Evolutionary conservation across 1,140 invertebrate genomes (phyloP).

Genomic region (Drosophila subpulchrella): DNA sequence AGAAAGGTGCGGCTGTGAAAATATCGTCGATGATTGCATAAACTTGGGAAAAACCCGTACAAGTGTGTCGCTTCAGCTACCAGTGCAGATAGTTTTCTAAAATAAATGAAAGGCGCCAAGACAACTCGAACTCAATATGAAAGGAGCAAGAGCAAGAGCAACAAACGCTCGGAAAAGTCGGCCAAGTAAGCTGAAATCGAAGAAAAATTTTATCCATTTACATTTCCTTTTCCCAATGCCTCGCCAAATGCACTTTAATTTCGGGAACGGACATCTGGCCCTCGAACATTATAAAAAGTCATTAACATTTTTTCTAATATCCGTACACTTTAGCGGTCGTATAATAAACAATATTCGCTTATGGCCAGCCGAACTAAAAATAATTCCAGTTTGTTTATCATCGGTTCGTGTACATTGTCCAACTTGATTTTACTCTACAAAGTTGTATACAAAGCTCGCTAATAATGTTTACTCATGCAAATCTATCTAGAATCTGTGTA

Average conservation of each 20-base stretch:
- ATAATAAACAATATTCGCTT: conserved; percentile 66
- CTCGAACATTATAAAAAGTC: conserved; percentile 65
- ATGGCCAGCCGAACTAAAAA: conserved; percentile 53
- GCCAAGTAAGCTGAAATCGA: conserved; percentile 65
- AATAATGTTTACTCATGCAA: conserved; percentile 57
- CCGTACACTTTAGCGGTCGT: conserved; percentile 71
- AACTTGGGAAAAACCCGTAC: conserved; percentile 12
- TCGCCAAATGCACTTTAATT: conserved; percentile 19
- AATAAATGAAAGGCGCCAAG: conserved; percentile 78
- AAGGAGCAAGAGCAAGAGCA: conserved; percentile 65
- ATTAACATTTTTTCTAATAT: conserved; percentile 66
- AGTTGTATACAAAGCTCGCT: conserved; percentile 28
- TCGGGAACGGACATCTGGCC: conserved; percentile 51
- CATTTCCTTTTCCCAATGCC: background rate
- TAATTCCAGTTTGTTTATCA: conserved; percentile 70
- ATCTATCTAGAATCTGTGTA: conserved; percentile 30
- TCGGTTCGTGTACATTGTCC: conserved; percentile 58
- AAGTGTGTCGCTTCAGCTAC: conserved; percentile 16
- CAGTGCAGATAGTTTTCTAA: background rate
- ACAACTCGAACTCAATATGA: conserved; percentile 72
- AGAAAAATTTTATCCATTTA: background rate
- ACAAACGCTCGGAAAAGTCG: conserved; percentile 75
- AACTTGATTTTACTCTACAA: conserved; percentile 62
- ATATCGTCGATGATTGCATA: conserved; percentile 32
- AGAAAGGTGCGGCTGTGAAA: conserved; percentile 16